These are phyloP conservation scores for Antedon mediterranea DNA, from an alignment of 53 echinoderm and acorn worm species.

Conservation along the genomic window DNA sequence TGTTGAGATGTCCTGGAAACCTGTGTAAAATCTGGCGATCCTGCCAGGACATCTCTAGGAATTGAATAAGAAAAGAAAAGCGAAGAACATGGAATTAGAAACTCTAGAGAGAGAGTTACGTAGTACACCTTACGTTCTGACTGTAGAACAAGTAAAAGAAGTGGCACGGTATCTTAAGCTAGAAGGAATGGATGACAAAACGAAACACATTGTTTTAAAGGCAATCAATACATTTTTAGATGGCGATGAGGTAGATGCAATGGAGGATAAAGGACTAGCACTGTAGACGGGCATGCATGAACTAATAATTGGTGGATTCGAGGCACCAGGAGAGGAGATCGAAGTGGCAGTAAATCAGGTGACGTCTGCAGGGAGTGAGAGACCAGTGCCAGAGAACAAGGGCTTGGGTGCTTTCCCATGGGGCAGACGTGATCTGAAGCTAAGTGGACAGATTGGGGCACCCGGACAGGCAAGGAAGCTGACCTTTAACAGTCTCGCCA, in stretches of 20 bases:
- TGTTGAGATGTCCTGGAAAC: too few relatives aligned
- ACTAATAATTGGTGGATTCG: too few relatives aligned
- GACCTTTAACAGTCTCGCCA: too few relatives aligned
- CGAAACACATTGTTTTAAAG: not conserved
- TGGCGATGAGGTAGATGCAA: constrained; percentile 11
- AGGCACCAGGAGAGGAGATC: too few relatives aligned
- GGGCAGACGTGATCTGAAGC: too few relatives aligned
- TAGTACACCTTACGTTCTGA: not conserved
- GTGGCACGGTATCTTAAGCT: not conserved
- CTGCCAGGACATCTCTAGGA: constrained; percentile 6
- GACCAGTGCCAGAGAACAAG: too few relatives aligned
- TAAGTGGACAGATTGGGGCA: constrained; percentile 14
- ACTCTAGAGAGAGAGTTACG: constrained; percentile 10
- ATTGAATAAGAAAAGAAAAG: too few relatives aligned
- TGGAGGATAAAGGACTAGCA: too few relatives aligned
- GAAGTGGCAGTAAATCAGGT: too few relatives aligned
- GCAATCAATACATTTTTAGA: not conserved
- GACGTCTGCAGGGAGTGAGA: too few relatives aligned
- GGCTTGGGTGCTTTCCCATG: too few relatives aligned
- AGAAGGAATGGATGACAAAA: not conserved
- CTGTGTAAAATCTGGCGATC: constrained; percentile 23
- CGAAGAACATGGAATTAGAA: not conserved
- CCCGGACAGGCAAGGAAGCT: constrained; percentile 7
- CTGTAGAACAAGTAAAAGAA: not conserved
- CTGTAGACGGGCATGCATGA: too few relatives aligned